Conservation (phyloP, 2,797 vertebrate species). For the Podarcis siculus region DNA sequence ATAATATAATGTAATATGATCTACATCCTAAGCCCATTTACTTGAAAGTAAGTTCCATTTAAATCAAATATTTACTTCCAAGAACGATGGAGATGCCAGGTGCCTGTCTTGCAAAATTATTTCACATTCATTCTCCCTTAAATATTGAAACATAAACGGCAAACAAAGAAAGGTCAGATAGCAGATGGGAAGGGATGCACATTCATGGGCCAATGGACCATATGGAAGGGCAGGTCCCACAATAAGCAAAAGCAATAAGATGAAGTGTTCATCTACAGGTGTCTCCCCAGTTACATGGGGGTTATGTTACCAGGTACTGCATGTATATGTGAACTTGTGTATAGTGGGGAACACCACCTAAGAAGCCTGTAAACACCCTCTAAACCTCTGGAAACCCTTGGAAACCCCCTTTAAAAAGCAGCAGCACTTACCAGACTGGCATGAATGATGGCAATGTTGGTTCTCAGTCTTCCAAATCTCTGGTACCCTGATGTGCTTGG, state of each 20-base stretch:
- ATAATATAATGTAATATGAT: background rate
- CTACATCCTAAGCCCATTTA: slow-evolving; percentile 8
- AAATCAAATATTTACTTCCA: slow-evolving; percentile 27
- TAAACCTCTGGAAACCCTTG: too few species aligned
- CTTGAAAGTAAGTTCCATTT: slow-evolving; percentile 34
- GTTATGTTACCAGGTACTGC: too few species aligned
- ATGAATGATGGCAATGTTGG: too few species aligned
- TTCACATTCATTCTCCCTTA: slow-evolving; percentile 24
- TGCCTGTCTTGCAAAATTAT: slow-evolving; percentile 23
- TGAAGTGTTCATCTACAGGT: background rate
- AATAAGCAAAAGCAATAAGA: background rate
- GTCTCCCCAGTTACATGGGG: background rate
- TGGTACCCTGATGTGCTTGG: too few species aligned
- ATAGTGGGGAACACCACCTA: too few species aligned
- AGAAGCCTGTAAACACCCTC: too few species aligned
- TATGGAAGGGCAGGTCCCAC: background rate
- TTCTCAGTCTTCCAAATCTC: too few species aligned
- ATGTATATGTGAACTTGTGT: too few species aligned
- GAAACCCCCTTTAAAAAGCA: too few species aligned
- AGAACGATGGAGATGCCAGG: slow-evolving; percentile 15
- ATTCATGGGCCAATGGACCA: background rate
- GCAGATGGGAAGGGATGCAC: background rate
- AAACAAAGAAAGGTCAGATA: slow-evolving; percentile 22
- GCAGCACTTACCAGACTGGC: too few species aligned
- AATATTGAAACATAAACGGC: slow-evolving; percentile 24